phyloP scores from a whole-genome alignment of 2,113 vertebrate species.

The Elephantulus edwardii region DNA sequence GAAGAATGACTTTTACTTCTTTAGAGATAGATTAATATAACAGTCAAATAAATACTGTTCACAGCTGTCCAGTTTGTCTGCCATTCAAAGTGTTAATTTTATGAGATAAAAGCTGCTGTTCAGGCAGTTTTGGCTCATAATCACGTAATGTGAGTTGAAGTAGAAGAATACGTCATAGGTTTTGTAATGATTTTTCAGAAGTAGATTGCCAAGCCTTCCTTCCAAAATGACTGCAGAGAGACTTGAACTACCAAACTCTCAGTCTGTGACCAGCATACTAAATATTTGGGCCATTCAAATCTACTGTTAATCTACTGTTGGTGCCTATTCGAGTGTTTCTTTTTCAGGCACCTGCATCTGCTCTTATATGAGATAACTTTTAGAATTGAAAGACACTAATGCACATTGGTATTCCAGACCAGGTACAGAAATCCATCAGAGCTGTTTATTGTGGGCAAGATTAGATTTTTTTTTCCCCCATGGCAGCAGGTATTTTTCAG shows the following conservation, averaged over 20 bases:
- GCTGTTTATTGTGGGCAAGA: not conserved
- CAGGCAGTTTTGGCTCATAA: not conserved
- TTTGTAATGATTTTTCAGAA: not conserved
- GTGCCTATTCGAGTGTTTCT: not conserved
- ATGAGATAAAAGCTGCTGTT: not conserved
- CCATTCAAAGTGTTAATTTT: not conserved
- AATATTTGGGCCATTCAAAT: not conserved
- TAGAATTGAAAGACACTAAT: not conserved
- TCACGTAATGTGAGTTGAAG: not conserved
- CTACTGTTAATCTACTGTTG: not conserved
- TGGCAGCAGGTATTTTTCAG: not conserved
- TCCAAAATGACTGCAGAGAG: not conserved
- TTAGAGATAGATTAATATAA: constrained; percentile 72
- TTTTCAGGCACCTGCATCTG: not conserved
- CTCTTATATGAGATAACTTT: not conserved
- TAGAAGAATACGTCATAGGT: not conserved
- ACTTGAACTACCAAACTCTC: not conserved
- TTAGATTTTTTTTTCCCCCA: not conserved
- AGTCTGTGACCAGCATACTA: not conserved
- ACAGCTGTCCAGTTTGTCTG: constrained; percentile 61
- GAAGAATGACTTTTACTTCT: constrained; percentile 64
- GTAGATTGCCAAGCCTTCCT: not conserved
- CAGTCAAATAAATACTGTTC: constrained; percentile 68
- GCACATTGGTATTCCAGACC: not conserved
- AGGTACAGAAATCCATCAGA: not conserved